These are phyloP conservation scores for Oxyscelio sp. DNA, from an alignment of 2,888 invertebrate genomes.

Conservation along the genomic window DNA sequence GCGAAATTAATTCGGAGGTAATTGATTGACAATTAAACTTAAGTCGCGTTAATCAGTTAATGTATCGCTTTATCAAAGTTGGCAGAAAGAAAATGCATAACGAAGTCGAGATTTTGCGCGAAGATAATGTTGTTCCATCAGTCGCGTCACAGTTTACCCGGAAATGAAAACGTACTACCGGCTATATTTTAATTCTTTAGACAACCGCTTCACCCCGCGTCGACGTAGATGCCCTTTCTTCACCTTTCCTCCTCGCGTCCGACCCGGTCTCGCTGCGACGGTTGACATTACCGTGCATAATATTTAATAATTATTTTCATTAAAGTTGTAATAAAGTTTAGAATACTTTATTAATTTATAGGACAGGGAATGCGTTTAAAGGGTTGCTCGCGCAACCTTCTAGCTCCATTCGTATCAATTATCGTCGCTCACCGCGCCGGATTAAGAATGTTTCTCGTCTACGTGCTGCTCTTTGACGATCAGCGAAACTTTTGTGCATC, in stretches of 20 bases:
- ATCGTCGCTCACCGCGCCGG: constrained; percentile 82
- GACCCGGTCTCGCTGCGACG: constrained; percentile 59
- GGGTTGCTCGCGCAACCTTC: constrained; percentile 81
- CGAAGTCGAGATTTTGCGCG: constrained; percentile 80
- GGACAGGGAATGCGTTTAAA: constrained; percentile 84
- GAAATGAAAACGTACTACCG: constrained; percentile 88
- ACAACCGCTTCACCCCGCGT: constrained; percentile 82
- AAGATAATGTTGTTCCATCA: constrained; percentile 87
- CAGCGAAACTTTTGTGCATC: constrained; percentile 50
- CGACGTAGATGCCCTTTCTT: constrained; percentile 81
- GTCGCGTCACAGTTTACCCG: constrained; percentile 86
- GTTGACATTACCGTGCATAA: constrained; percentile 87
- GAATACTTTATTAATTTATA: constrained; percentile 89
- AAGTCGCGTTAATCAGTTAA: constrained; percentile 44
- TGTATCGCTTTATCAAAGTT: constrained; percentile 34
- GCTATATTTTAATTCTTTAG: constrained; percentile 88
- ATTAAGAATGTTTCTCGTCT: constrained; percentile 79
- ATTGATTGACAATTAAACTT: constrained; percentile 11
- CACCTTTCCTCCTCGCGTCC: constrained; percentile 80
- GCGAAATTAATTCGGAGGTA: neutral
- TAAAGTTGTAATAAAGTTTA: constrained; percentile 88
- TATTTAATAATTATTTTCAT: constrained; percentile 89
- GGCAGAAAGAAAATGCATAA: constrained; percentile 52
- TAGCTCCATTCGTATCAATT: constrained; percentile 86
- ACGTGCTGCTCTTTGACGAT: constrained; percentile 64